A percentile compares a stretch with the other conserved stretches of the same genome.
Conservation (phyloP, 2,113 vertebrate species). For the Chlamydotis undulata region DNA sequence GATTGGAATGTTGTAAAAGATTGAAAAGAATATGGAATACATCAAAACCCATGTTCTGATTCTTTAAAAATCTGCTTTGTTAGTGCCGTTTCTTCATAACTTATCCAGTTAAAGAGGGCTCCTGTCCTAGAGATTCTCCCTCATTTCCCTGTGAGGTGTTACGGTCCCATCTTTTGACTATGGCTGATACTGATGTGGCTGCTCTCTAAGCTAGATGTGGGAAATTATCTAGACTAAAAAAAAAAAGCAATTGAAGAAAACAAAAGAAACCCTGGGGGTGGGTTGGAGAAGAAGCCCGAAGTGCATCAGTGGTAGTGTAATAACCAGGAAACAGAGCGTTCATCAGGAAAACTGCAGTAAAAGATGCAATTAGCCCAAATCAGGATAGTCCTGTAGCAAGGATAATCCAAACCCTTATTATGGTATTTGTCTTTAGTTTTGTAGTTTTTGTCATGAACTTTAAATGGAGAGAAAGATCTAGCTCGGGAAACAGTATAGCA, state of each 20-base stretch:
- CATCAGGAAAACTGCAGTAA: not conserved
- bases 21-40: not conserved
- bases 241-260: not conserved
- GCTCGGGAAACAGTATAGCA: not conserved
- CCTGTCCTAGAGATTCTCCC: accelerated
- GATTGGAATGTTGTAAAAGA: not conserved
- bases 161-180: not conserved
- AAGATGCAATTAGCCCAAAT: not conserved
- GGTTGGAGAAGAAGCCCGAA: not conserved
- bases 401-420: not conserved
- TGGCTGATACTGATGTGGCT: not conserved
- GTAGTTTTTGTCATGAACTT: not conserved
- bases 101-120: not conserved
- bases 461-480: not conserved
- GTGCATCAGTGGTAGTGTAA: not conserved
- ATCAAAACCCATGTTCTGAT: not conserved
- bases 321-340: not conserved
- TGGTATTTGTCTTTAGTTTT: not conserved
- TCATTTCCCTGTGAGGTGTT: not conserved
- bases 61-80: not conserved
- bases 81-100: not conserved
- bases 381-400: not conserved
- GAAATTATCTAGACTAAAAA: not conserved
- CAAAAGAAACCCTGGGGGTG: too few relatives aligned
- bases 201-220: not conserved